phyloP scores from a whole-genome alignment of 1,140 invertebrate species.

The Spodoptera litura region DNA sequence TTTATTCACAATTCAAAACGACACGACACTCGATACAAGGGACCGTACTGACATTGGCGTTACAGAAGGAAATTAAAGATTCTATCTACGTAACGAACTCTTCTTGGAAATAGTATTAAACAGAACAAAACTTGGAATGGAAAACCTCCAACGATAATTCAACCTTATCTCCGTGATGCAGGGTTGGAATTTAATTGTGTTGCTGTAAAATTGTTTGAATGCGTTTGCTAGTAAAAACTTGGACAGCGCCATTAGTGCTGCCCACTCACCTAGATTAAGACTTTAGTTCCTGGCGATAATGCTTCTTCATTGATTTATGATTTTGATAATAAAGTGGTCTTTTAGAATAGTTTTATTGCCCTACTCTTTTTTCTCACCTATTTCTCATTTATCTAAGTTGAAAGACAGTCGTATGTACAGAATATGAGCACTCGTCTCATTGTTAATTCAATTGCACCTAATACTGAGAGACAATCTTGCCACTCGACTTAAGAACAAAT shows the following conservation, averaged over 20 bases:
- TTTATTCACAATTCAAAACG: constrained; percentile 55
- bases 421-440: too few relatives aligned
- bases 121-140: constrained; percentile 49
- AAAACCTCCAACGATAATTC: neutral
- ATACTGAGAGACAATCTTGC: too few relatives aligned
- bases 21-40: constrained; percentile 40
- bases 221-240: constrained; percentile 43
- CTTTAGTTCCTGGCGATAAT: constrained; percentile 16
- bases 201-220: constrained; percentile 36
- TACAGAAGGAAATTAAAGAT: constrained; percentile 71
- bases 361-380: too few relatives aligned
- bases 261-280: constrained; percentile 38
- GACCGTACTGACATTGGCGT: constrained; percentile 60
- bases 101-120: constrained; percentile 54
- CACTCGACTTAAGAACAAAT: too few relatives aligned
- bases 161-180: constrained; percentile 1
- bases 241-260: constrained; percentile 36
- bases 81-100: constrained; percentile 68
- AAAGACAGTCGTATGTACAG: too few relatives aligned
- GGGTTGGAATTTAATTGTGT: neutral
- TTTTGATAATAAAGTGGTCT: neutral
- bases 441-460: too few relatives aligned
- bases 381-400: too few relatives aligned
- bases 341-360: too few relatives aligned
- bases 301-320: constrained; percentile 6